Percentiles rank a stretch among this genome's conserved stretches.
These are phyloP conservation scores for Cetonia aurata DNA, from an alignment of 2,888 invertebrate species.

Conservation along the genomic window DNA sequence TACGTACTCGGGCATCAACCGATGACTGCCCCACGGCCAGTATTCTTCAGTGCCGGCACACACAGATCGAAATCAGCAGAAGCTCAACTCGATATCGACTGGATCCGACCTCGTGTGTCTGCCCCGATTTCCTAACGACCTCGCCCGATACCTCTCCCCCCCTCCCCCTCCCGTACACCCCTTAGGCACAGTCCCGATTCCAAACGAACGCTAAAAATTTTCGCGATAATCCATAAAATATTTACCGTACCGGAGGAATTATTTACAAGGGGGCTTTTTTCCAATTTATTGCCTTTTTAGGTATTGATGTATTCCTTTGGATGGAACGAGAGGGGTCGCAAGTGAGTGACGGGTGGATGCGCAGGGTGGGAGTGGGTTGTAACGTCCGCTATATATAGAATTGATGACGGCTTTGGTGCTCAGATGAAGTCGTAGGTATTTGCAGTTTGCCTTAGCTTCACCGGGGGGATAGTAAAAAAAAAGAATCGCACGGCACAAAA, in stretches of 20 bases:
- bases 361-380: too few species aligned
- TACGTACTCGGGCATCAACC: not conserved
- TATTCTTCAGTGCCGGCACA: too few species aligned
- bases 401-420: too few species aligned
- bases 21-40: too few species aligned
- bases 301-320: conserved; percentile 52
- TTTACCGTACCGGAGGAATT: conserved; percentile 54
- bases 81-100: conserved; percentile 61
- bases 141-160: not conserved
- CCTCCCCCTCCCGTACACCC: conserved; percentile 53
- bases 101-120: conserved; percentile 38
- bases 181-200: conserved; percentile 55
- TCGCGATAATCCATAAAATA: conserved; percentile 61
- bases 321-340: conserved; percentile 4
- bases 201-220: conserved; percentile 56
- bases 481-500: too few species aligned
- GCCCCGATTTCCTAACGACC: conserved; percentile 54
- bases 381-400: too few species aligned
- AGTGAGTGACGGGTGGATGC: too few species aligned
- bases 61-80: conserved; percentile 31
- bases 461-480: too few species aligned
- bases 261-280: conserved; percentile 50
- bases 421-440: too few species aligned
- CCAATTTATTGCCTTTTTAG: conserved; percentile 53
- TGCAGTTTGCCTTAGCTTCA: too few species aligned